These are phyloP conservation scores for Nomada ferruginata DNA, from an alignment of 2,888 invertebrate species.

Conservation along the genomic window DNA sequence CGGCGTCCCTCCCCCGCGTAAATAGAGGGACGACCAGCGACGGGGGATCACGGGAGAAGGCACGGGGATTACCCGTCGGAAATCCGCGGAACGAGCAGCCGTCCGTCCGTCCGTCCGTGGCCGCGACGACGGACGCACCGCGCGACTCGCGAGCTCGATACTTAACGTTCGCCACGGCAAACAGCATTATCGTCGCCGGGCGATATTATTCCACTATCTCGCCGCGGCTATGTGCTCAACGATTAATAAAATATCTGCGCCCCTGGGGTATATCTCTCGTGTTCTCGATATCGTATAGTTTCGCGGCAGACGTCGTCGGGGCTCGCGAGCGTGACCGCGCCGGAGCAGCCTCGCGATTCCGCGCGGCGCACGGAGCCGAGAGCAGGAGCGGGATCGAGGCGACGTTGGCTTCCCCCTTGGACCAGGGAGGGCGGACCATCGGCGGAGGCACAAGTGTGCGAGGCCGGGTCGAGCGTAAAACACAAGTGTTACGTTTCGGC, in stretches of 20 bases:
- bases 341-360: too few species aligned
- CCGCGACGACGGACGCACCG: neutral
- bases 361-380: too few species aligned
- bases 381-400: too few species aligned
- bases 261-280: conserved; percentile 68
- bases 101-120: neutral
- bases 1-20: neutral
- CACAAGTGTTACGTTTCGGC: conserved; percentile 69
- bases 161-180: conserved; percentile 74
- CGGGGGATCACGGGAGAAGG: neutral
- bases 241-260: conserved; percentile 81
- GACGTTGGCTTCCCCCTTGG: neutral
- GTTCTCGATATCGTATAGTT: conserved; percentile 77
- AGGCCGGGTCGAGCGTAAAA: conserved; percentile 60
- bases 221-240: conserved; percentile 80
- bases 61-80: neutral
- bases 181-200: conserved; percentile 79
- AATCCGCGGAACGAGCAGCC: neutral
- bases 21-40: neutral
- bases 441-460: conserved; percentile 63
- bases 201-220: conserved; percentile 82
- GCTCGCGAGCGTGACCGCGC: neutral
- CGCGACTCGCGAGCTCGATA: conserved; percentile 67
- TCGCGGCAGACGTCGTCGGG: conserved; percentile 73
- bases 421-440: conserved; percentile 21